Evolutionary conservation across 2,113 vertebrate species (phyloP).

Genomic region (Python bivittatus): DNA sequence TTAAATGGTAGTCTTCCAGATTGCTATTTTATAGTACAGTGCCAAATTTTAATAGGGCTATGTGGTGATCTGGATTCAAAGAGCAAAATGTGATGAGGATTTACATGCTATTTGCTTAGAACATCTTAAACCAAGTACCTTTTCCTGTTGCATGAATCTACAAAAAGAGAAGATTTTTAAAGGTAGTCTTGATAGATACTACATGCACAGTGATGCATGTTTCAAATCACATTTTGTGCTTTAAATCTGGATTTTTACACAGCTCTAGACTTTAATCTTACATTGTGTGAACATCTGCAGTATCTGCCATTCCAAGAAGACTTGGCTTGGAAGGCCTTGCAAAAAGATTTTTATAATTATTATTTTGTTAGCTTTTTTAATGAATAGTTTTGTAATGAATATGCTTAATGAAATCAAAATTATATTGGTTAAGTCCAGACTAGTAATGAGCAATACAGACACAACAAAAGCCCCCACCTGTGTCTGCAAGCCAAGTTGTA

Average conservation of each 20-base stretch:
- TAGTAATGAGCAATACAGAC: constrained; percentile 10
- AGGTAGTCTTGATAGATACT: neutral
- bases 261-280: neutral
- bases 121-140: neutral
- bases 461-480: constrained; percentile 2
- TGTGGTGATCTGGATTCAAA: neutral
- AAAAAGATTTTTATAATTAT: constrained; percentile 35
- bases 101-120: neutral
- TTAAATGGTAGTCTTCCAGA: neutral
- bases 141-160: neutral
- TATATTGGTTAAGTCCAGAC: constrained; percentile 11
- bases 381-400: constrained; percentile 22
- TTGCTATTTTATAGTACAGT: neutral
- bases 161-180: neutral
- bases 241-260: neutral
- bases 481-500: constrained; percentile 22
- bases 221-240: neutral
- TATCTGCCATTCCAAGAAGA: constrained; percentile 13
- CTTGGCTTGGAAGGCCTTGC: neutral
- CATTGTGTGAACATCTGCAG: constrained; percentile 19
- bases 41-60: neutral
- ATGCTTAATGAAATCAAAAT: constrained; percentile 13
- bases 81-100: neutral
- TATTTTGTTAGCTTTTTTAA: constrained; percentile 8
- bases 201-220: neutral